phyloP scores from a whole-genome alignment of 2,888 invertebrate genomes.

The Teleogryllus oceanicus region DNA sequence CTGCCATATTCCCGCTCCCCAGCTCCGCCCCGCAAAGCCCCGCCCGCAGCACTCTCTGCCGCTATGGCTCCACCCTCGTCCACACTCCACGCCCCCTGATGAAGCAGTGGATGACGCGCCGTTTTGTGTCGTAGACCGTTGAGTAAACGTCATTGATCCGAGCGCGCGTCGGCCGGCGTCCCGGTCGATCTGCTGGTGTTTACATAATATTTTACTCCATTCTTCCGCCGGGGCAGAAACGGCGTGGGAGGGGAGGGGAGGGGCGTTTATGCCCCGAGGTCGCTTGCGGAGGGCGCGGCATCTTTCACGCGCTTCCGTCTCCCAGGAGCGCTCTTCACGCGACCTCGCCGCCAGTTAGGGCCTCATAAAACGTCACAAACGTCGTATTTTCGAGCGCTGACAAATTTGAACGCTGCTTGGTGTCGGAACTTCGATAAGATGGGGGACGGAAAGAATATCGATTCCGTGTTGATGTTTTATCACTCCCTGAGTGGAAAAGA shows the following conservation, averaged over 20 bases:
- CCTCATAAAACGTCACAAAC: not conserved
- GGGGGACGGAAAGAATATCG: not conserved
- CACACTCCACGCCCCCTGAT: not conserved
- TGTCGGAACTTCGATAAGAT: not conserved
- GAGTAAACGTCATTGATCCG: slow-evolving; percentile 5
- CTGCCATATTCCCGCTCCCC: no score
- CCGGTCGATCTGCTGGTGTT: not conserved
- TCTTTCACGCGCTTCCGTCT: not conserved
- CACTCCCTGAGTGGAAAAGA: no score
- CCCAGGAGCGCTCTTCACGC: not conserved
- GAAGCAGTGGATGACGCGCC: not conserved
- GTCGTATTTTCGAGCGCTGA: not conserved
- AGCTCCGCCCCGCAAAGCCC: no score
- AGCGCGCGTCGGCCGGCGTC: not conserved
- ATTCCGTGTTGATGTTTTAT: no score
- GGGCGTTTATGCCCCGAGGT: not conserved
- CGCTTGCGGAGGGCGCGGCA: not conserved
- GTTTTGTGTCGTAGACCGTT: not conserved
- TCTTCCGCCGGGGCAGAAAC: not conserved
- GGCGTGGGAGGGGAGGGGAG: slow-evolving; percentile 5
- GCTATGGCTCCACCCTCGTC: not conserved
- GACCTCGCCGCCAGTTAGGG: not conserved
- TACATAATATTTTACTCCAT: not conserved
- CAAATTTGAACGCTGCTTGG: not conserved
- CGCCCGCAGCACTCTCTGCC: no score